Percentiles rank a stretch among this genome's conserved stretches.
These are phyloP conservation scores for Oncorhynchus tshawytscha DNA, from an alignment of 2,113 vertebrate genomes.

Conservation along the genomic window DNA sequence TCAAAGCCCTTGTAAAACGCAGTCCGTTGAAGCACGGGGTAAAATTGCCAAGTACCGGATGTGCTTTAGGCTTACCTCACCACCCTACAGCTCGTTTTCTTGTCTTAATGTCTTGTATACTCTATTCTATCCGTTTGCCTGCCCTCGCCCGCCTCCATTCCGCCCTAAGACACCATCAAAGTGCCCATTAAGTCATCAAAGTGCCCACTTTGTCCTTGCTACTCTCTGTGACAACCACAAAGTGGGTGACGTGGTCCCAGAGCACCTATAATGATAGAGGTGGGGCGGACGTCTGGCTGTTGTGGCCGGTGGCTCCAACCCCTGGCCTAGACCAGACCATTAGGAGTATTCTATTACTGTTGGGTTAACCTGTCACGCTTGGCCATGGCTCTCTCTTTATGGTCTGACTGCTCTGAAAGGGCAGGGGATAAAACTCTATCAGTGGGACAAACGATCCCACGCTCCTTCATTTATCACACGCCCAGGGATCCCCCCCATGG, in stretches of 20 bases:
- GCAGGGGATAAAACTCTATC: slow-evolving; percentile 70
- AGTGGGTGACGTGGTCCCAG: not conserved
- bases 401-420: slow-evolving; percentile 58
- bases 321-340: slow-evolving; percentile 39
- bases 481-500: slow-evolving; percentile 17
- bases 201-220: slow-evolving; percentile 61
- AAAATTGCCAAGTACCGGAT: not conserved
- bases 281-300: not conserved
- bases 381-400: slow-evolving; percentile 59
- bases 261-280: slow-evolving; percentile 19
- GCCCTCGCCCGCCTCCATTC: slow-evolving; percentile 46
- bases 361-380: slow-evolving; percentile 65
- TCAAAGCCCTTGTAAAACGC: slow-evolving; percentile 31
- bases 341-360: slow-evolving; percentile 63
- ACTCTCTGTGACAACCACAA: slow-evolving; percentile 41
- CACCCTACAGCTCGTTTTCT: slow-evolving; percentile 32
- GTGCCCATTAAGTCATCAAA: slow-evolving; percentile 58
- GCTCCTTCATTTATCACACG: slow-evolving; percentile 54
- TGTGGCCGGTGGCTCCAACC: slow-evolving; percentile 3
- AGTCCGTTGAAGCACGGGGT: not conserved
- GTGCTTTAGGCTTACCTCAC: slow-evolving; percentile 8
- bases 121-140: slow-evolving; percentile 36
- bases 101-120: slow-evolving; percentile 21
- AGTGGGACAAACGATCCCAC: slow-evolving; percentile 59
- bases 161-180: slow-evolving; percentile 59